Evolutionary conservation across 2,888 invertebrate genomes (phyloP), one percentile per base, ranked within the genome.

Genomic region (Holacanthella duospinosa): DNA sequence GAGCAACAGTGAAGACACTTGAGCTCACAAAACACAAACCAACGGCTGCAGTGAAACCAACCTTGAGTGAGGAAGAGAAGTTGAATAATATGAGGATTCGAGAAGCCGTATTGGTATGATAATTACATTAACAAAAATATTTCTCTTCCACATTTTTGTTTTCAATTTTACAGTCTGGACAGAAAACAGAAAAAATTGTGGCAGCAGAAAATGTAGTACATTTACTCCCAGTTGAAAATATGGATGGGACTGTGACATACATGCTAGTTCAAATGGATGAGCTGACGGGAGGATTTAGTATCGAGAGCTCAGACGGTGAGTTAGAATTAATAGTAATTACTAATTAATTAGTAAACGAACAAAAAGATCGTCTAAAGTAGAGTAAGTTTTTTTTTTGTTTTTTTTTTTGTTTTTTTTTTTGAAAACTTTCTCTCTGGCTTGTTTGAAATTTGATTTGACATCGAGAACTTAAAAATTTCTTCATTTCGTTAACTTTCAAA

Each of bases 211-310:
- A 67, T 29, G 64, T 70, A 21, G 66, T 68, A 2, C 70, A 70
- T 55, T 60, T 70, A n/a, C 67, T 70, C 25, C 70, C 70, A 1
- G 66, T 70, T 3, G 68, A 70, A 44, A 68, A 68, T 48, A 55
- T 64, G 1, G 70, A 70, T 48, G 70, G 70, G 12, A 64, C 67
- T 1, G 62, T 68, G 0, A 65, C 68, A 1, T 70, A 68, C 62
- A 68, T 70, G 70, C 53, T 70, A 21, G 21, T 57, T 28, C 57
- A 57, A 9, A 29, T 57, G 57, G 57, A 57, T 9, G 57, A 57
- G 3, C 4, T 48, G 4, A 21, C 6, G n/a, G 21, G 21, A 6
- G 57, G 29, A 9, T 6, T 57, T 19, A 4, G 29, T 6, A 21
- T 57, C 12, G 57, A 57, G 19, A 57, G 29, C 29, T 16, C 29